Conservation (phyloP, 1,140 invertebrate species). For the Coenobita brevimanus region DNA sequence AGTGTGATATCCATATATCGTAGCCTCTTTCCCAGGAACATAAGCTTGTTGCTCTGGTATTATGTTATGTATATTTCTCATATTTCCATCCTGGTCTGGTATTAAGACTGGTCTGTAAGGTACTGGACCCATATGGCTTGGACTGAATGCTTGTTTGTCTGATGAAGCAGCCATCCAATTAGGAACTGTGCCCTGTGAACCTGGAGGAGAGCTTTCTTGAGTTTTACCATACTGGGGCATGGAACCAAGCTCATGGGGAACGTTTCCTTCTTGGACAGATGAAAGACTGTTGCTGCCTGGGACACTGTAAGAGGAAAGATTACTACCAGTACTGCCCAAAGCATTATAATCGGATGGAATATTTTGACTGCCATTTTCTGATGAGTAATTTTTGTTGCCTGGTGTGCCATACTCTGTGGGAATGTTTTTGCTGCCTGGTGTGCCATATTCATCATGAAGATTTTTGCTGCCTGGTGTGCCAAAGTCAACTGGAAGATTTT, state of each 20-base stretch:
- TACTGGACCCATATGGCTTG: slow-evolving; percentile 15
- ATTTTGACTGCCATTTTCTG: no score
- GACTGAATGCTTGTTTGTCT: neutral
- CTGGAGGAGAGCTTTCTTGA: slow-evolving; percentile 5
- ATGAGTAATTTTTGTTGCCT: no score
- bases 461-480: no score
- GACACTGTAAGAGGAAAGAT: no score
- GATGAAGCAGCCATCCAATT: neutral
- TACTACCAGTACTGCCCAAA: no score
- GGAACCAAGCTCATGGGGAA: no score
- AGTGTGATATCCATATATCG: slow-evolving; percentile 9
- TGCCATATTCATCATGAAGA: no score
- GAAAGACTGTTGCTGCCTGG: no score
- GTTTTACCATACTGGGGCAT: neutral
- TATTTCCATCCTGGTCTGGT: slow-evolving; percentile 33
- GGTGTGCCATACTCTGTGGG: no score
- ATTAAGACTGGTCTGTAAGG: slow-evolving; percentile 1
- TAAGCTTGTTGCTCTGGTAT: slow-evolving; percentile 12
- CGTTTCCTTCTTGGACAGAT: no score
- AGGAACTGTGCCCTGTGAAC: neutral
- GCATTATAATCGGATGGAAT: no score
- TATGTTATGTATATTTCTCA: neutral
- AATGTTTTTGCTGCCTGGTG: neutral
- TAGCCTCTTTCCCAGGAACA: slow-evolving; percentile 3
- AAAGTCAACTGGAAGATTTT: no score